A percentile compares a stretch with the other conserved stretches of the same genome.
These are phyloP conservation scores for Epinephelus malabaricus DNA, from an alignment of 2,797 vertebrate species.

Conservation along the genomic window DNA sequence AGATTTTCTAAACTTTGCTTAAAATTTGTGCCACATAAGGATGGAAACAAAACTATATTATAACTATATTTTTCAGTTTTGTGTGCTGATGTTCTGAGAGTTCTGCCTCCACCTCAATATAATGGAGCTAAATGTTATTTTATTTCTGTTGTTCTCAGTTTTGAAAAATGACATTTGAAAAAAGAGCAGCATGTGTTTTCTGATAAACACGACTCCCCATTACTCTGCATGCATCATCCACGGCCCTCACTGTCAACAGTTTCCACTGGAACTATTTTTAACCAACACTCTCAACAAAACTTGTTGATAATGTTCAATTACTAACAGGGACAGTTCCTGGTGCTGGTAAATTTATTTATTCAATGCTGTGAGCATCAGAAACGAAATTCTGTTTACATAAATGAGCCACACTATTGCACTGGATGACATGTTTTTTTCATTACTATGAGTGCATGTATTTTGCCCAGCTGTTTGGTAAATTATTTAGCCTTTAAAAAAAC, in stretches of 20 bases:
- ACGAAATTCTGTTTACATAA: not conserved
- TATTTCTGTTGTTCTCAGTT: not conserved
- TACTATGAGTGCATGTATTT: not conserved
- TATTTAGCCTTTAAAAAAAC: not conserved
- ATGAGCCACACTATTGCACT: not conserved
- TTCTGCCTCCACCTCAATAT: not conserved
- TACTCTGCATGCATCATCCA: not conserved
- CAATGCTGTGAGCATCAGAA: not conserved
- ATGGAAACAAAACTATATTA: too few species aligned
- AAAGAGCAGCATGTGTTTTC: not conserved
- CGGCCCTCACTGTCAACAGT: not conserved
- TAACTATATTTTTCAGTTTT: not conserved
- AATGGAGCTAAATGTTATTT: not conserved
- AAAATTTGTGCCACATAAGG: too few species aligned
- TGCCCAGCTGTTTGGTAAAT: not conserved
- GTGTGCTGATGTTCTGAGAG: not conserved
- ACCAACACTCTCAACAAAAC: not conserved
- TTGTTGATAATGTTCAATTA: not conserved
- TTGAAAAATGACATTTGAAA: conserved; percentile 4
- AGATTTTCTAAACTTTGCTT: too few species aligned
- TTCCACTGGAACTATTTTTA: not conserved
- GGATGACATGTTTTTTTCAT: not conserved
- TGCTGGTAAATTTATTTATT: conserved; percentile 6
- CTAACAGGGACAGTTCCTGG: not conserved
- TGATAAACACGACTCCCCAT: not conserved